These are phyloP conservation scores for Dynastes maya DNA, from an alignment of 2,888 invertebrate genomes.

Conservation along the genomic window DNA sequence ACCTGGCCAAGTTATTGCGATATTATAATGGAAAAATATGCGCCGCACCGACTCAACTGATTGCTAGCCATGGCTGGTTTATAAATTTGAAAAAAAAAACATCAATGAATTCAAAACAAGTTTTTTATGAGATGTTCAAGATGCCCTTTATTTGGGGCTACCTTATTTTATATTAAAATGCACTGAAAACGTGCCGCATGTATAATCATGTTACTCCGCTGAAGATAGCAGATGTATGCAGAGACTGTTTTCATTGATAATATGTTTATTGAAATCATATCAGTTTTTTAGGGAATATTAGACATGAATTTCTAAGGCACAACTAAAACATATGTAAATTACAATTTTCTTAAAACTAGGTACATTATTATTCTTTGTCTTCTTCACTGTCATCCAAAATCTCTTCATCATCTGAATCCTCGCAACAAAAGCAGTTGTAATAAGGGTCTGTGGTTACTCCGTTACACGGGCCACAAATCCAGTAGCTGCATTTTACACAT, in stretches of 20 bases:
- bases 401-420: neutral
- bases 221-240: neutral
- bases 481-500: neutral
- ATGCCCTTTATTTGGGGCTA: neutral
- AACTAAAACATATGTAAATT: neutral
- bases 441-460: neutral
- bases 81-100: neutral
- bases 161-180: neutral
- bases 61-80: neutral
- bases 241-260: neutral
- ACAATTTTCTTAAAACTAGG: neutral
- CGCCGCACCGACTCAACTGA: neutral
- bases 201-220: neutral
- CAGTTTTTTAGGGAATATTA: neutral
- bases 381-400: neutral
- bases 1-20: neutral
- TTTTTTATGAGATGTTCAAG: neutral
- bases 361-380: conserved; percentile 6
- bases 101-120: neutral
- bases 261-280: neutral
- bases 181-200: neutral
- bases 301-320: neutral
- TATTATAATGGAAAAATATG: neutral
- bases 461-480: neutral
- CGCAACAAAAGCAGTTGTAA: neutral